These are phyloP conservation scores for Andinoacara biseriatus DNA, from an alignment of 2,113 vertebrate genomes.

Conservation along the genomic window DNA sequence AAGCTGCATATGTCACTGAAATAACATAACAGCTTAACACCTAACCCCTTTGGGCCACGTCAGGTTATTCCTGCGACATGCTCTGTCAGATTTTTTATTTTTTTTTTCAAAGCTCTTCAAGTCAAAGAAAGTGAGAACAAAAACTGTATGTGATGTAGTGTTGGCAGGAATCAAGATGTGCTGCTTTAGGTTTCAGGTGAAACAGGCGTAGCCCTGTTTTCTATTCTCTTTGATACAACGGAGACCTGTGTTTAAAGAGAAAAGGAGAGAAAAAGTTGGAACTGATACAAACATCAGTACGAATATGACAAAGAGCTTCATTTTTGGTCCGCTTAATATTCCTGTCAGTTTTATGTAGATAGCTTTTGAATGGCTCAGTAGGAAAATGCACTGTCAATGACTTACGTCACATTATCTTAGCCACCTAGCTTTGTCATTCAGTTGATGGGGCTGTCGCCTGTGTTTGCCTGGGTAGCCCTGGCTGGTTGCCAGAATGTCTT, in stretches of 20 bases:
- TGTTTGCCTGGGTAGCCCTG: slow-evolving; percentile 48
- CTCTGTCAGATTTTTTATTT: slow-evolving; percentile 21
- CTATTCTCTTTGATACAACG: slow-evolving; percentile 22
- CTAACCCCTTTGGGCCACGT: slow-evolving; percentile 16
- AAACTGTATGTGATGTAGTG: neutral
- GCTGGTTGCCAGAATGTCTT: slow-evolving; percentile 61
- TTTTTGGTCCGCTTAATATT: slow-evolving; percentile 34
- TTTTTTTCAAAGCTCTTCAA: slow-evolving; percentile 36
- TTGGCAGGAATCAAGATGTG: neutral
- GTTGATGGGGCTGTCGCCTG: slow-evolving; percentile 38
- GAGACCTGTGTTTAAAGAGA: slow-evolving; percentile 6
- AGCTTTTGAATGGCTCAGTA: slow-evolving; percentile 46
- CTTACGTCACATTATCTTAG: slow-evolving; percentile 59
- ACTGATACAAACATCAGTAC: slow-evolving; percentile 26
- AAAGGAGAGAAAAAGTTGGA: neutral
- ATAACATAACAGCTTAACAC: slow-evolving; percentile 14
- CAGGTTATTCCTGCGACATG: slow-evolving; percentile 18
- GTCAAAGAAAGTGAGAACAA: slow-evolving; percentile 4
- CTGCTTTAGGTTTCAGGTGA: slow-evolving; percentile 17
- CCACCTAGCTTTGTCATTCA: slow-evolving; percentile 54
- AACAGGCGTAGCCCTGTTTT: neutral
- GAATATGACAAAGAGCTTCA: slow-evolving; percentile 22
- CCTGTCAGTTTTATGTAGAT: slow-evolving; percentile 34
- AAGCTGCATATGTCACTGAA: slow-evolving; percentile 1
- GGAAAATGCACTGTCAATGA: slow-evolving; percentile 53